Conservation (phyloP, 2,888 invertebrate genomes). For the Ligdia adustata region DNA sequence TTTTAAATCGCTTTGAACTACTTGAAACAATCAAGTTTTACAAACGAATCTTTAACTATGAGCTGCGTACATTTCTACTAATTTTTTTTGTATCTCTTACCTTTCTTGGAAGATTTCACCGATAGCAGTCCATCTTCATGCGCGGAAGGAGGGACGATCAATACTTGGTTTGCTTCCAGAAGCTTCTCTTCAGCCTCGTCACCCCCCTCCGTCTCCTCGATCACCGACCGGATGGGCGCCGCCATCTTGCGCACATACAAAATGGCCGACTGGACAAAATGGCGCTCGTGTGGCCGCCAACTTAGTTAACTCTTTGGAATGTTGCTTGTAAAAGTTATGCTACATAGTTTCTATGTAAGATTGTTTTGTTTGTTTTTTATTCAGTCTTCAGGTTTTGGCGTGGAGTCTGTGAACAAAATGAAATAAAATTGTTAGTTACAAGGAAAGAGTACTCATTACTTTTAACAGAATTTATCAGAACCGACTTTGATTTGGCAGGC, state of each 20-base stretch:
- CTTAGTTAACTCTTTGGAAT: conserved; percentile 36
- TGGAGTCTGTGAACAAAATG: conserved; percentile 35
- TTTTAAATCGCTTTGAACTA: no score
- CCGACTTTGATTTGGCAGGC: background rate
- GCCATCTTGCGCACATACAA: conserved; percentile 59
- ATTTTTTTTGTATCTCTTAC: no score
- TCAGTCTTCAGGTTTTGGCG: conserved; percentile 40
- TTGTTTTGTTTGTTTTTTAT: no score
- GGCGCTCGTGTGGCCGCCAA: conserved; percentile 30
- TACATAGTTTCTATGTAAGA: conserved; percentile 34
- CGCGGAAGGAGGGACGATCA: conserved; percentile 47
- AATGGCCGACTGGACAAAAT: conserved; percentile 18
- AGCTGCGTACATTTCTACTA: no score
- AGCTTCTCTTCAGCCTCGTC: conserved; percentile 71
- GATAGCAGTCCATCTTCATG: conserved; percentile 51
- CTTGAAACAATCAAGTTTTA: no score
- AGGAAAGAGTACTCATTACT: no score
- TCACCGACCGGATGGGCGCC: conserved; percentile 48
- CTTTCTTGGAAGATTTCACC: conserved; percentile 73
- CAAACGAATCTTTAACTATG: no score
- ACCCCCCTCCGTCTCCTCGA: conserved; percentile 49
- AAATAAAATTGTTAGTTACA: background rate
- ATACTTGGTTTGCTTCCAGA: conserved; percentile 51
- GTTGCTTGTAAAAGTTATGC: conserved; percentile 28
- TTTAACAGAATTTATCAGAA: background rate